A percentile compares a stretch with the other conserved stretches of the same genome.
phyloP scores from a whole-genome alignment of 2,113 vertebrate genomes.

The Poeciliopsis occidentalis region DNA sequence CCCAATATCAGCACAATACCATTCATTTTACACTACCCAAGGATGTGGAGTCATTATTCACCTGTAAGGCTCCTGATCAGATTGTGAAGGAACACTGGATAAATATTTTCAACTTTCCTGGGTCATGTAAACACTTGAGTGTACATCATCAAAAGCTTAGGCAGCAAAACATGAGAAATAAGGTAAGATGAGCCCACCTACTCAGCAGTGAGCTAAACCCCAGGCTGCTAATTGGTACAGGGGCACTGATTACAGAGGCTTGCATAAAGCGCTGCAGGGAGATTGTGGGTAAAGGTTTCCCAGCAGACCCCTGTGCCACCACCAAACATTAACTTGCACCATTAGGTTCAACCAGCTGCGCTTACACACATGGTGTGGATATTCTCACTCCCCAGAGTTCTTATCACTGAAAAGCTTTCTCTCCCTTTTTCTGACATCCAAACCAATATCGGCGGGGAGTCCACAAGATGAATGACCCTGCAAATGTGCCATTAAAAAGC shows the following conservation, averaged over 20 bases:
- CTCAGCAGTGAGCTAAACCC: slow-evolving; percentile 35
- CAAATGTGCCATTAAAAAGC: slow-evolving; percentile 75
- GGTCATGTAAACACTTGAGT: slow-evolving; percentile 28
- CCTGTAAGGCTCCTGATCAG: neutral
- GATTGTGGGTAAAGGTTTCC: slow-evolving; percentile 36
- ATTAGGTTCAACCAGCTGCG: slow-evolving; percentile 24
- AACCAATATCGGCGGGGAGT: slow-evolving; percentile 42
- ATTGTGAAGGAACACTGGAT: neutral
- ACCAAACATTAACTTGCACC: slow-evolving; percentile 31
- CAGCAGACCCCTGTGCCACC: slow-evolving; percentile 33
- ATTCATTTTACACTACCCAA: neutral
- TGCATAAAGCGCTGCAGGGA: slow-evolving; percentile 30
- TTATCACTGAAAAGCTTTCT: slow-evolving; percentile 18
- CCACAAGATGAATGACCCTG: slow-evolving; percentile 68
- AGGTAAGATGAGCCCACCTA: slow-evolving; percentile 33
- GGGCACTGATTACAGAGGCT: slow-evolving; percentile 50
- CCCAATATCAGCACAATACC: neutral
- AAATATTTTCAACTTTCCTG: slow-evolving; percentile 17
- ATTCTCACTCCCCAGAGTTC: slow-evolving; percentile 21
- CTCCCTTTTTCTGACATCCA: slow-evolving; percentile 41
- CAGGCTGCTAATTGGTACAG: slow-evolving; percentile 39
- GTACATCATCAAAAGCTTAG: slow-evolving; percentile 28
- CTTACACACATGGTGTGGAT: slow-evolving; percentile 7
- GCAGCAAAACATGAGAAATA: slow-evolving; percentile 36
- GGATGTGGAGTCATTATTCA: slow-evolving; percentile 2